Conservation (phyloP, 2,113 vertebrate species). For the Echinops telfairi region DNA sequence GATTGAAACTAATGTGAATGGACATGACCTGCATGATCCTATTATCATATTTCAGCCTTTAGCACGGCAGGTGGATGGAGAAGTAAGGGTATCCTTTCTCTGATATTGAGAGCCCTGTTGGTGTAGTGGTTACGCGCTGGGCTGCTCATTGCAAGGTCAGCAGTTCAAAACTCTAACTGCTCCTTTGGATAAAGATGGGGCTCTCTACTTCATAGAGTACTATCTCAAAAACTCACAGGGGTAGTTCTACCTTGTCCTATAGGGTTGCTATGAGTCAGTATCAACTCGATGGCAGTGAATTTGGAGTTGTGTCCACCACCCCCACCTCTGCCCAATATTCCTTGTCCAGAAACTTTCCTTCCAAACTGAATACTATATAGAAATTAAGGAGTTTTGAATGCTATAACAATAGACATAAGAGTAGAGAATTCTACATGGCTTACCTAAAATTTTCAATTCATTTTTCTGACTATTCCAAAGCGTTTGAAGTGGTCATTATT, state of each 20-base stretch:
- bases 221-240: too few relatives aligned
- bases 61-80: neutral
- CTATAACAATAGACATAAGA: neutral
- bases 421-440: neutral
- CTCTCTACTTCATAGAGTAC: too few relatives aligned
- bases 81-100: neutral
- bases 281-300: too few relatives aligned
- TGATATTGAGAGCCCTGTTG: too few relatives aligned
- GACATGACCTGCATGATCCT: neutral
- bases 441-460: neutral
- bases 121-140: too few relatives aligned
- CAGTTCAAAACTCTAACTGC: too few relatives aligned
- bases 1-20: neutral
- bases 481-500: neutral
- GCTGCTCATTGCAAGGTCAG: too few relatives aligned
- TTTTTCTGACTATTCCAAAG: neutral
- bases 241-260: too few relatives aligned
- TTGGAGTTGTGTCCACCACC: too few relatives aligned
- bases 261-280: too few relatives aligned
- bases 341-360: constrained; percentile 25
- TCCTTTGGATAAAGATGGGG: too few relatives aligned
- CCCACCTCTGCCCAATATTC: neutral
- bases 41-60: neutral
- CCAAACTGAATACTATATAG: neutral
- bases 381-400: too few relatives aligned